Evolutionary conservation across 1,140 invertebrate genomes (phyloP).

Genomic region (Vanessa tameamea): DNA sequence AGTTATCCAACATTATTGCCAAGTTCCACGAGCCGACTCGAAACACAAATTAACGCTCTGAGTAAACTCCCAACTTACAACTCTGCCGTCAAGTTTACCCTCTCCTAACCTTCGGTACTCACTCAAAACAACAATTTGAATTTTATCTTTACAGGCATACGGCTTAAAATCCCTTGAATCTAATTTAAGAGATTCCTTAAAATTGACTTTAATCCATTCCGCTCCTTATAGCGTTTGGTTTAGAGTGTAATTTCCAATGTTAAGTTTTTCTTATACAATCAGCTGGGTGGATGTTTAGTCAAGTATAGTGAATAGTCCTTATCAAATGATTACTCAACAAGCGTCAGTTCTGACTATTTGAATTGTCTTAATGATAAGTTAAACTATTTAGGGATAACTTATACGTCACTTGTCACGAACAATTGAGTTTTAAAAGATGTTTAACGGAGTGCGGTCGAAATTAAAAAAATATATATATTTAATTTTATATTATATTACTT

Average conservation of each 20-base stretch:
- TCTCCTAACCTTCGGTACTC: conserved; percentile 3
- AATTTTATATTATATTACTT: too few relatives aligned
- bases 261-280: conserved; percentile 3
- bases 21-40: conserved; percentile 22
- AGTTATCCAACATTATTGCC: conserved; percentile 36
- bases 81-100: conserved; percentile 24
- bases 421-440: neutral
- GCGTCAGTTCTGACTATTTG: conserved; percentile 21
- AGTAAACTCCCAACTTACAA: conserved; percentile 35
- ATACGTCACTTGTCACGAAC: neutral
- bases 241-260: neutral
- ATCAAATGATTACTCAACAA: conserved; percentile 29
- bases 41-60: conserved; percentile 32
- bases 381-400: neutral
- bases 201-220: neutral
- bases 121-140: neutral
- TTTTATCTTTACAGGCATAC: neutral
- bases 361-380: conserved; percentile 25
- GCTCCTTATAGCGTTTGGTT: neutral
- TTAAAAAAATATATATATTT: too few relatives aligned
- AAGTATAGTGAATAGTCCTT: conserved; percentile 30
- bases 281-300: conserved; percentile 21
- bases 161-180: neutral
- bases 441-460: too few relatives aligned
- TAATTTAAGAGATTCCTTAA: neutral